These are phyloP conservation scores for Theocolax elegans DNA, from an alignment of 1,140 invertebrate species.

Conservation along the genomic window DNA sequence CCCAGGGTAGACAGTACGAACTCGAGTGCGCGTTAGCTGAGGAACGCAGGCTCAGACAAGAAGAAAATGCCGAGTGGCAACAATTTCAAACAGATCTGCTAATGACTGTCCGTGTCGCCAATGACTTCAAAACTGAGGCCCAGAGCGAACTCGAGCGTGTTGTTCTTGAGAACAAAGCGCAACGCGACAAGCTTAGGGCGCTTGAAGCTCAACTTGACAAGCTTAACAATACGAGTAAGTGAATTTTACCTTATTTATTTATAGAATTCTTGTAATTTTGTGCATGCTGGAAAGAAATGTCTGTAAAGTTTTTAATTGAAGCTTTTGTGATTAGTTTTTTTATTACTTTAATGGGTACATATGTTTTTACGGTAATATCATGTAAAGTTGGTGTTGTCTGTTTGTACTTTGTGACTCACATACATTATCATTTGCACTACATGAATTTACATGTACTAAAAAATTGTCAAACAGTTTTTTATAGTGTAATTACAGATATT, in stretches of 20 bases:
- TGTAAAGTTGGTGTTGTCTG: no score
- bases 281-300: background rate
- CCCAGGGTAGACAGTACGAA: constrained; percentile 67
- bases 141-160: constrained; percentile 85
- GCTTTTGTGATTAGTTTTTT: background rate
- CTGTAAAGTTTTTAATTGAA: background rate
- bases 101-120: constrained; percentile 92
- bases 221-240: constrained; percentile 74
- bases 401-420: no score
- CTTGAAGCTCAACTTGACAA: constrained; percentile 86
- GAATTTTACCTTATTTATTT: background rate
- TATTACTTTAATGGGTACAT: background rate
- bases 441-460: no score
- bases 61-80: constrained; percentile 87
- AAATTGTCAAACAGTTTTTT: no score
- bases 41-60: constrained; percentile 70
- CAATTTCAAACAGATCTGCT: constrained; percentile 93
- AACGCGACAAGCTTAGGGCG: constrained; percentile 80
- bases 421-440: no score
- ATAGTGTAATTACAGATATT: no score
- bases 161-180: constrained; percentile 82
- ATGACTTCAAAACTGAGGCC: constrained; percentile 92
- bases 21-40: constrained; percentile 72
- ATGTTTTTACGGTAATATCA: no score
- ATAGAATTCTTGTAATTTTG: background rate